Evolutionary conservation across 2,797 vertebrate genomes (phyloP).

Genomic region (Hyperoplus immaculatus): DNA sequence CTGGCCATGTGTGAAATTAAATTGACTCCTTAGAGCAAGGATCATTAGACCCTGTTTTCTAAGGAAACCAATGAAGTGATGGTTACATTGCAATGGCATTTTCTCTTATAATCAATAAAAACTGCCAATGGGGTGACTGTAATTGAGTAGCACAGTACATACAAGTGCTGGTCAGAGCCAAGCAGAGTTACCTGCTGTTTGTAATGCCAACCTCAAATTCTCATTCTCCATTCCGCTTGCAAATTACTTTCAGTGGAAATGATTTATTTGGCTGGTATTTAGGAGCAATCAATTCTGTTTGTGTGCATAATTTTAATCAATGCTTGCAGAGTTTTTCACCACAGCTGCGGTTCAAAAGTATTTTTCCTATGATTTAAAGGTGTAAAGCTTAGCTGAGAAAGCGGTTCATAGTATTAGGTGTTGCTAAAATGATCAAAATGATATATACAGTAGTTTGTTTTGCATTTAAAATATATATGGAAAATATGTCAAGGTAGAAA

Average conservation of each 20-base stretch:
- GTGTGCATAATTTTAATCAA: not conserved
- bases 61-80: conserved; percentile 19
- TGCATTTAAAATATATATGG: no score
- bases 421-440: not conserved
- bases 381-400: not conserved
- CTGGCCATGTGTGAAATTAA: conserved; percentile 24
- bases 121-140: not conserved
- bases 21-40: conserved; percentile 12
- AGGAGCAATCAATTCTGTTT: not conserved
- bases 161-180: not conserved
- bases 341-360: not conserved
- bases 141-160: no score
- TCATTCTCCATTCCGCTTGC: no score
- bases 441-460: not conserved
- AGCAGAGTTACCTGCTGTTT: not conserved
- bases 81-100: not conserved
- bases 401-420: not conserved
- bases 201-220: not conserved
- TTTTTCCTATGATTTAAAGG: not conserved
- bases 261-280: accelerated
- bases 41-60: conserved; percentile 8
- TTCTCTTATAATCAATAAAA: not conserved
- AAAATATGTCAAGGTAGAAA: not conserved
- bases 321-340: not conserved
- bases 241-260: not conserved